Evolutionary conservation across 2,888 invertebrate species (phyloP).

Genomic region (Gandaritis pyraliata): DNA sequence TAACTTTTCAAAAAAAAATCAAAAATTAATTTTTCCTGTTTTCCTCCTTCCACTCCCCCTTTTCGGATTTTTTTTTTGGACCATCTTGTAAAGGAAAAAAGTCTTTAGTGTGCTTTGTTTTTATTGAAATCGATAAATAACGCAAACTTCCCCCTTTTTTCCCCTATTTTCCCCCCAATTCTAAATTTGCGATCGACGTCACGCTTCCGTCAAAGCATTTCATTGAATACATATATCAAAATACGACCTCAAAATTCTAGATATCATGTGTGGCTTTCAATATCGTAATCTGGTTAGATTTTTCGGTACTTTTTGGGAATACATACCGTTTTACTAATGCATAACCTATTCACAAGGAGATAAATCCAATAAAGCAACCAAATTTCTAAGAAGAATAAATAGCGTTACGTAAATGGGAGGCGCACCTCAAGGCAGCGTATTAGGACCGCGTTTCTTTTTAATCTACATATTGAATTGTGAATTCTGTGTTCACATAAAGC

Average conservation of each 20-base stretch:
- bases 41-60: no score
- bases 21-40: no score
- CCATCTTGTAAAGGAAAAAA: no score
- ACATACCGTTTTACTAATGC: not conserved
- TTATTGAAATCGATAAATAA: no score
- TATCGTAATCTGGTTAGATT: not conserved
- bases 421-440: conserved; percentile 41
- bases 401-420: conserved; percentile 39
- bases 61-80: no score
- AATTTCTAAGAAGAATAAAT: conserved; percentile 29
- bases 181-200: no score
- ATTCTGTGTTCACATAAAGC: conserved; percentile 48
- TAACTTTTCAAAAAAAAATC: no score
- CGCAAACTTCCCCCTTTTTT: no score
- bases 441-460: conserved; percentile 40
- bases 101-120: no score
- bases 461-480: conserved; percentile 55
- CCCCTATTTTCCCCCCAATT: no score
- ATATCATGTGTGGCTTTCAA: not conserved
- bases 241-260: not conserved
- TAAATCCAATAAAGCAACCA: conserved; percentile 15
- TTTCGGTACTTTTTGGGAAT: not conserved
- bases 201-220: no score
- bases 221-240: not conserved
- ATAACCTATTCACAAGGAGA: conserved; percentile 6